These are phyloP conservation scores for Brachionus paranguensis DNA, from an alignment of 1,140 invertebrate species.

Conservation along the genomic window DNA sequence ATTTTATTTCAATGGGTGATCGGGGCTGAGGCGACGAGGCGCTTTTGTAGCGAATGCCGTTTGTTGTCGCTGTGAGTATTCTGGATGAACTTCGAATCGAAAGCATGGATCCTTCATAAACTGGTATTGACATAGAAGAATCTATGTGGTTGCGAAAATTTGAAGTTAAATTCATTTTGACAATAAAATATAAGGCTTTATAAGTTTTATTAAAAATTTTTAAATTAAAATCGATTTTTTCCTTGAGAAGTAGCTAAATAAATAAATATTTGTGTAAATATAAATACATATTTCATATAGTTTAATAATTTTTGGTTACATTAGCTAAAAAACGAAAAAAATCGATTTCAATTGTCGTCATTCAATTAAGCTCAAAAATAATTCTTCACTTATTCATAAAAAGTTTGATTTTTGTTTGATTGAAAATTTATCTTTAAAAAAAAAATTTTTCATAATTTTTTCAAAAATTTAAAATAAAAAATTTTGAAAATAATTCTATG, in stretches of 20 bases:
- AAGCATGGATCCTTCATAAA: conserved; percentile 39
- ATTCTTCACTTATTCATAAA: too few relatives aligned
- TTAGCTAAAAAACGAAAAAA: not conserved
- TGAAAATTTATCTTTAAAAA: not conserved
- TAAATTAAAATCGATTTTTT: not conserved
- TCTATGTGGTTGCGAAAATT: conserved; percentile 29
- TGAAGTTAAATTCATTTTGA: conserved; percentile 26
- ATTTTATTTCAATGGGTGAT: conserved; percentile 37
- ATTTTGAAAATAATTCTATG: too few relatives aligned
- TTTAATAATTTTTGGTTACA: not conserved
- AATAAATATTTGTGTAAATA: not conserved
- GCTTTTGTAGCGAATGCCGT: conserved; percentile 19
- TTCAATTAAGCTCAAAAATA: not conserved
- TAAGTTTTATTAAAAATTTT: not conserved
- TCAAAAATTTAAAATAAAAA: too few relatives aligned
- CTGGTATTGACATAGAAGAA: conserved; percentile 36
- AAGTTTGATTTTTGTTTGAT: too few relatives aligned
- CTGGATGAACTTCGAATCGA: conserved; percentile 25
- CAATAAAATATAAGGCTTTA: not conserved
- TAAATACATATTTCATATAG: not conserved
- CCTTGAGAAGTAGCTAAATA: not conserved
- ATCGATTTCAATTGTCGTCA: not conserved
- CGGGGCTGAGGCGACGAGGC: not conserved
- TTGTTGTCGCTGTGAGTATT: not conserved
- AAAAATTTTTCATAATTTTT: not conserved